phyloP scores from a whole-genome alignment of 2,888 invertebrate species.

The Lithodes maja region DNA sequence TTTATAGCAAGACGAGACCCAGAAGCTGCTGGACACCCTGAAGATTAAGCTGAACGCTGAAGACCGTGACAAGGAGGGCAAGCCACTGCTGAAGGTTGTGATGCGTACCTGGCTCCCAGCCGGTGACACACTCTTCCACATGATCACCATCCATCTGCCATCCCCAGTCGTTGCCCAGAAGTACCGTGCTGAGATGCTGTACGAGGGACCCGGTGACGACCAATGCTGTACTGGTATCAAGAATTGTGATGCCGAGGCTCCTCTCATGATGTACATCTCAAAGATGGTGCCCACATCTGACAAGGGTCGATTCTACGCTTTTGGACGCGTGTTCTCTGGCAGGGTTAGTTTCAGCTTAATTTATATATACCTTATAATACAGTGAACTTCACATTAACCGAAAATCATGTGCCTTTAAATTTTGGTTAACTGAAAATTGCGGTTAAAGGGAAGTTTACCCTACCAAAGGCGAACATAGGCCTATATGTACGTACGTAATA shows the following conservation, averaged over 20 bases:
- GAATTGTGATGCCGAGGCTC: conserved; percentile 96
- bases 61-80: conserved; percentile 97
- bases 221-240: conserved; percentile 93
- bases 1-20: conserved; percentile 88
- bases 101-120: conserved; percentile 99
- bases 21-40: conserved; percentile 90
- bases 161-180: conserved; percentile 99
- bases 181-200: conserved; percentile 99
- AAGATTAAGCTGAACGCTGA: conserved; percentile 94
- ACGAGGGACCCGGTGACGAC: conserved; percentile 98
- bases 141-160: conserved; percentile 99
- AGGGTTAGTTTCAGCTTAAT: conserved; percentile 78
- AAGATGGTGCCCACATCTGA: conserved; percentile 99
- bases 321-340: conserved; percentile 99
- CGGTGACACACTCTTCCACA: conserved; percentile 99
- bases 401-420: too few relatives aligned
- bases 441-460: too few relatives aligned
- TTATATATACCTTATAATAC: too few relatives aligned
- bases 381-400: too few relatives aligned
- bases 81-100: conserved; percentile 95
- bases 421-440: too few relatives aligned
- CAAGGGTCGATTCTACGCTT: conserved; percentile 99
- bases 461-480: too few relatives aligned
- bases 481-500: too few relatives aligned
- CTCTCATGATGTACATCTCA: conserved; percentile 99